phyloP scores from a whole-genome alignment of 2,113 vertebrate genomes.

The Cardinalis cardinalis region DNA sequence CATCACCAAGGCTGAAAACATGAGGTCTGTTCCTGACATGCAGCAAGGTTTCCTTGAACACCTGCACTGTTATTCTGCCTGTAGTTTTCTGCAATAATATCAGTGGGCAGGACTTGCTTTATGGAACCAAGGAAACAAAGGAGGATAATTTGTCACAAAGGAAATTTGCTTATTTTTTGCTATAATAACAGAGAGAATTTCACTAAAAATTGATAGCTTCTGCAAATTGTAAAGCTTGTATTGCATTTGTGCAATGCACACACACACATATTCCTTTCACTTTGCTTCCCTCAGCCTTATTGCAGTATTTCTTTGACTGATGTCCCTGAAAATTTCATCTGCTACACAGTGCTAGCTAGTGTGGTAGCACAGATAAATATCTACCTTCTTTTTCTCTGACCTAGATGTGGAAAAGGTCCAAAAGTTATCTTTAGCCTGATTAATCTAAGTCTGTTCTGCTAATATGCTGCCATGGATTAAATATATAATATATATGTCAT shows the following conservation, averaged over 20 bases:
- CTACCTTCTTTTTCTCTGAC: constrained; percentile 38
- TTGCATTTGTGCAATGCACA: not conserved
- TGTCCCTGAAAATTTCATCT: constrained; percentile 2
- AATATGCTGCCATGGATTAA: constrained; percentile 41
- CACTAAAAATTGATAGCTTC: not conserved
- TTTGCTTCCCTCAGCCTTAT: not conserved
- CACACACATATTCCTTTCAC: not conserved
- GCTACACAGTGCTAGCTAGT: not conserved
- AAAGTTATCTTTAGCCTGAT: constrained; percentile 49
- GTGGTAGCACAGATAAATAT: not conserved
- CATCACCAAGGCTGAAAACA: not conserved
- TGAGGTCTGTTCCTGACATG: not conserved
- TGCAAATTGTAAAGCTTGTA: not conserved
- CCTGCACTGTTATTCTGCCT: not conserved
- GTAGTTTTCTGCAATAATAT: not conserved
- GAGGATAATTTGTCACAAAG: not conserved
- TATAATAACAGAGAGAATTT: not conserved
- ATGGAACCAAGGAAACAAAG: not conserved
- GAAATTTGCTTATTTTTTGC: not conserved
- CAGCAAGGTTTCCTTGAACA: not conserved
- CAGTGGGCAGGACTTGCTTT: not conserved
- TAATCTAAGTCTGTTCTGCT: constrained; percentile 45
- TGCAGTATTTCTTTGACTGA: not conserved
- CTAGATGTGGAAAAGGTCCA: constrained; percentile 29
- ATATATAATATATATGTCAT: not conserved